These are phyloP conservation scores for Sylvia atricapilla DNA, from an alignment of 2,113 vertebrate genomes.

Conservation along the genomic window DNA sequence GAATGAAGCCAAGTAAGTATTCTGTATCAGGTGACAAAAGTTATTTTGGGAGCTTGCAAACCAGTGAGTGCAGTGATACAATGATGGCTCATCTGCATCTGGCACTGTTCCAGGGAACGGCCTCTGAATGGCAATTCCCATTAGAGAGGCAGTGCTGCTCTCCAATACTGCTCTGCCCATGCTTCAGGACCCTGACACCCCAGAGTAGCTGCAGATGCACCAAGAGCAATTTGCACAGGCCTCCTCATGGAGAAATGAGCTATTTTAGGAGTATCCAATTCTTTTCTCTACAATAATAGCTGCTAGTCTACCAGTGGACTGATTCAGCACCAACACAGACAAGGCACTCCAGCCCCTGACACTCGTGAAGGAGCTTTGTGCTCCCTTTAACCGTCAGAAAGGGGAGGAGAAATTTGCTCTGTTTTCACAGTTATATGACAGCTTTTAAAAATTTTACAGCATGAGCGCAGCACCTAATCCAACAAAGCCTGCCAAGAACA, in stretches of 20 bases:
- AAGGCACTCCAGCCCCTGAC: not conserved
- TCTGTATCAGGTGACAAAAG: not conserved
- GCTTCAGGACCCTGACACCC: not conserved
- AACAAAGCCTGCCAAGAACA: constrained; percentile 9
- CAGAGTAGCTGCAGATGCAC: not conserved
- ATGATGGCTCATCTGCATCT: not conserved
- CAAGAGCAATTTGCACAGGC: not conserved
- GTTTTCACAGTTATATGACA: constrained; percentile 15
- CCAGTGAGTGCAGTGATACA: not conserved
- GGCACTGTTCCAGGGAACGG: not conserved
- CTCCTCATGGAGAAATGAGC: not conserved
- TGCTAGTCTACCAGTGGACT: not conserved
- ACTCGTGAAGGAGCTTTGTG: not conserved
- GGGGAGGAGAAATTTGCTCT: not conserved
- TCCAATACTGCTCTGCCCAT: not conserved
- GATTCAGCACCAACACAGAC: not conserved
- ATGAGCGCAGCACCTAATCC: not conserved
- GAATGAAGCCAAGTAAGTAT: not conserved
- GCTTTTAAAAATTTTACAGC: constrained; percentile 18
- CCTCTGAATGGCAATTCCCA: not conserved
- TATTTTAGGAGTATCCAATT: not conserved
- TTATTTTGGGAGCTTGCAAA: constrained; percentile 1
- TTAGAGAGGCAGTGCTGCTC: not conserved
- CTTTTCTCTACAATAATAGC: not conserved
- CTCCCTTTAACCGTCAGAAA: not conserved